Percentiles rank a stretch among this genome's conserved stretches.
These are phyloP conservation scores for Cosmorhoe ocellata DNA, from an alignment of 2,888 invertebrate genomes.

Conservation along the genomic window DNA sequence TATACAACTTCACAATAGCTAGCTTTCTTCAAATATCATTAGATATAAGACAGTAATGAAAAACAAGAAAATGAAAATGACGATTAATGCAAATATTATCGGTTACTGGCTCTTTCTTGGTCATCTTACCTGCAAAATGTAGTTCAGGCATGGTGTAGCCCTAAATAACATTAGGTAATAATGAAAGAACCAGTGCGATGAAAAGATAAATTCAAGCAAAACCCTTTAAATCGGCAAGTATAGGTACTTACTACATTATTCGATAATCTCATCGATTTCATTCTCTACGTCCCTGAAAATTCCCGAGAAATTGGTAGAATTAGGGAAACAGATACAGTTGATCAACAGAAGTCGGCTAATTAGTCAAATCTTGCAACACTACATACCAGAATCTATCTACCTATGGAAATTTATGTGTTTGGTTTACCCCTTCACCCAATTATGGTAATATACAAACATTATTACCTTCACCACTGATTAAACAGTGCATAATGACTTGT, in stretches of 20 bases:
- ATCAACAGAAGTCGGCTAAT: conserved; percentile 32
- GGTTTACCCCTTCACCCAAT: too few relatives aligned
- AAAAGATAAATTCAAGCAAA: conserved; percentile 12
- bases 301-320: conserved; percentile 18
- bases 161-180: background rate
- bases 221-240: conserved; percentile 1
- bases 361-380: conserved; percentile 9
- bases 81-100: background rate
- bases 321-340: conserved; percentile 6
- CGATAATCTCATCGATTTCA: conserved; percentile 16
- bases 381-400: conserved; percentile 9
- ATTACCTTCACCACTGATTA: too few relatives aligned
- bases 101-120: background rate
- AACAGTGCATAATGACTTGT: too few relatives aligned
- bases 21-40: background rate
- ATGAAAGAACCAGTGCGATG: background rate
- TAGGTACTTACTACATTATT: conserved; percentile 33
- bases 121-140: background rate
- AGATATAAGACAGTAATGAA: background rate
- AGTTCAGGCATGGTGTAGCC: too few relatives aligned
- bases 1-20: background rate
- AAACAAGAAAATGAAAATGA: background rate
- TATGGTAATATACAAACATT: too few relatives aligned
- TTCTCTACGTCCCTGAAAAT: conserved; percentile 33
- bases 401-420: background rate